Conservation (phyloP, 1,140 invertebrate species). For the Idris sp. region DNA sequence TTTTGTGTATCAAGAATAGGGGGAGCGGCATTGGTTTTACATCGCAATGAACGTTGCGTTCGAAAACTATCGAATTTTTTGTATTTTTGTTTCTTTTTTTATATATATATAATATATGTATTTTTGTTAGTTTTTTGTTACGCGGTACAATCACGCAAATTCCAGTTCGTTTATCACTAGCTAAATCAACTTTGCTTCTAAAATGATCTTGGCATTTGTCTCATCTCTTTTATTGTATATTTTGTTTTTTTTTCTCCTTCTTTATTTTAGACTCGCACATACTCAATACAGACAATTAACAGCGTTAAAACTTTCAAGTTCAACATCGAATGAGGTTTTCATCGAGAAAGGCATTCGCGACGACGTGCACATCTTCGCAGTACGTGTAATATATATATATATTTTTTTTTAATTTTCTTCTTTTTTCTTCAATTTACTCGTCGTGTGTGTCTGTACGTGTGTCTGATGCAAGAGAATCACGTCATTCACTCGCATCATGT, state of each 20-base stretch:
- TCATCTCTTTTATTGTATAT: constrained; percentile 16
- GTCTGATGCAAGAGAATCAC: constrained; percentile 44
- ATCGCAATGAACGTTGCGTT: constrained; percentile 51
- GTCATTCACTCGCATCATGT: constrained; percentile 48
- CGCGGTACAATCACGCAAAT: constrained; percentile 47
- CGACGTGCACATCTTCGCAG: constrained; percentile 70
- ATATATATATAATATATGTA: constrained; percentile 19
- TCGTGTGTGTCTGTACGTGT: constrained; percentile 58
- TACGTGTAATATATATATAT: constrained; percentile 53
- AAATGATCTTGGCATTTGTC: constrained; percentile 34
- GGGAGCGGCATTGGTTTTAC: constrained; percentile 57
- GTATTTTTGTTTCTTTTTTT: constrained; percentile 12
- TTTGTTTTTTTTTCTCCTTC: constrained; percentile 19
- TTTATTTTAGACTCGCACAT: constrained; percentile 44
- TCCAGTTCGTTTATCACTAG: constrained; percentile 43
- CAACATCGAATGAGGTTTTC: constrained; percentile 78
- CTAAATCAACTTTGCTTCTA: constrained; percentile 25
- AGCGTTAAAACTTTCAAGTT: constrained; percentile 78
- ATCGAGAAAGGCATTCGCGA: constrained; percentile 75
- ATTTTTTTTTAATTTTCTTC: constrained; percentile 16
- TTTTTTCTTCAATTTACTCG: constrained; percentile 24
- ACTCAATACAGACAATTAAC: constrained; percentile 73
- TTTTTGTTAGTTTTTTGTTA: constrained; percentile 12
- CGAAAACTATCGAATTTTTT: constrained; percentile 63
- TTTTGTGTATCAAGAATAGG: constrained; percentile 63